Evolutionary conservation across 2,797 vertebrate species (phyloP), one percentile per base, ranked within the genome.

Genomic region (Heliangelus exortis): DNA sequence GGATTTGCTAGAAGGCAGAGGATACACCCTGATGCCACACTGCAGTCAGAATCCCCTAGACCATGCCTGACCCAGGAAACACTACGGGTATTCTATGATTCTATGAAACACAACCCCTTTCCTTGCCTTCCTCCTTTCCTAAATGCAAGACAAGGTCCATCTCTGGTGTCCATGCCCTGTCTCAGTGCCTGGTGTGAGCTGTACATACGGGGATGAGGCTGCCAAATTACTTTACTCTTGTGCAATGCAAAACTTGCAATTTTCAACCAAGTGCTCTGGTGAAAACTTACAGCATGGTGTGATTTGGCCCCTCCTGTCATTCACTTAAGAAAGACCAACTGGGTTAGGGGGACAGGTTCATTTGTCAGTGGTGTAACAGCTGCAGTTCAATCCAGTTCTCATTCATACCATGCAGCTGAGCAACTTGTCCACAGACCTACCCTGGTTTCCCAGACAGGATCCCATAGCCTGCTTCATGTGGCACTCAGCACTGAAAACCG

Each of bases 301-400:
- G 67, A 67, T 73, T 74, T 50, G 36, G 39, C 16, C 65, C 67
- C 88, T 95, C 75, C 71, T 45, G 55, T 41, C 53, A 66, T 67
- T 61, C 54, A 41, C 11, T 91, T 53, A 53, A 79, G 94, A 91
- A 89, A 73, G 91, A 69, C 55, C 76, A 80, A 41, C 66, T 78
- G 1, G 11, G 51, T 57, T 78, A 90, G 57, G 73, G 91, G 53
- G 59, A 67, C 63, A 90, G 80, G 78, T 92, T 95, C 88, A 61
- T 89, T 90, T 95, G 90, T 91, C 88, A 93, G 69, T 48, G 66
- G 43, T 59, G 51, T 73, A 90, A 93, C 91, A 93, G 94, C 96
- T 96, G 93, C 86, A 87, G 74, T 57, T 86, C 69, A 92, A 91
- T 33, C 61, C 63, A 36, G 33, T 87, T 89, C 77, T 91, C 57